Evolutionary conservation across 2,888 invertebrate genomes (phyloP).

Genomic region (Rhimphoctona megacephalus): DNA sequence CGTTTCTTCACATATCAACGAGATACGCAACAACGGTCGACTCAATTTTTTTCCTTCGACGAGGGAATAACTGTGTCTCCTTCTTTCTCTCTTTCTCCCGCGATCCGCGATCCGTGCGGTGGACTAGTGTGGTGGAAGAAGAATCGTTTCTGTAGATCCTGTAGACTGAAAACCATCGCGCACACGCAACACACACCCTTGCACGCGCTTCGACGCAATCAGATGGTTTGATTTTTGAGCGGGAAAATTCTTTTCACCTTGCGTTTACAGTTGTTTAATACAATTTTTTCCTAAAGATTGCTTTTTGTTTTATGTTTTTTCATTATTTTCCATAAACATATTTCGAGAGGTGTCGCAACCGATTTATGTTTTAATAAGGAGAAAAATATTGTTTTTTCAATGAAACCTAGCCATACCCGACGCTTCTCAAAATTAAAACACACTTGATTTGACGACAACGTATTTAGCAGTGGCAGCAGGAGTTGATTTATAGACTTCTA

Average conservation of each 20-base stretch:
- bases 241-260: conserved; percentile 31
- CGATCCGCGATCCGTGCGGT: neutral
- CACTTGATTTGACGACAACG: too few species aligned
- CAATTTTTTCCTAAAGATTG: neutral
- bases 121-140: conserved; percentile 5
- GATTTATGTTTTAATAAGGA: neutral
- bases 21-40: neutral
- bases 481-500: too few species aligned
- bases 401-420: neutral
- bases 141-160: conserved; percentile 18
- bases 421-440: neutral
- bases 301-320: neutral
- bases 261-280: neutral
- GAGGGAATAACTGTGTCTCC: neutral
- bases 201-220: neutral
- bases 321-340: neutral
- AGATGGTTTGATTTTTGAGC: conserved; percentile 54
- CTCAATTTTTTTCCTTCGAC: neutral
- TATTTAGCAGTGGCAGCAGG: too few species aligned
- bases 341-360: neutral
- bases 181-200: conserved; percentile 22
- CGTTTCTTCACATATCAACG: neutral
- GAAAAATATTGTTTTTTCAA: neutral
- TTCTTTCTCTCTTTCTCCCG: neutral
- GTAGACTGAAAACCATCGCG: conserved; percentile 26